These are phyloP conservation scores for Telenomus remus DNA, from an alignment of 1,140 invertebrate genomes.

Conservation along the genomic window DNA sequence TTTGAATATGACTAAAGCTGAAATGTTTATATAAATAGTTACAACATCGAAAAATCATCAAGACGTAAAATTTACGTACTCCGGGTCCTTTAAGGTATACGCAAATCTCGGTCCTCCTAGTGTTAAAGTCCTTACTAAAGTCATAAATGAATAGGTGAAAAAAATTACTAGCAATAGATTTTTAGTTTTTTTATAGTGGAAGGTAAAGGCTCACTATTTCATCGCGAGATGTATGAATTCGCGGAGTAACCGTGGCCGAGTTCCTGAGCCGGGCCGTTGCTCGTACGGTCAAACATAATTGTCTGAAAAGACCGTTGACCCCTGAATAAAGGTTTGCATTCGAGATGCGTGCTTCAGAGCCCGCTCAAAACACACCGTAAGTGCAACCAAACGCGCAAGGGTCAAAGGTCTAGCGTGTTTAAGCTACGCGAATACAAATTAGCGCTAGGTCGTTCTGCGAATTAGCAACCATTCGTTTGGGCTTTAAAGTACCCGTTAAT, in stretches of 20 bases:
- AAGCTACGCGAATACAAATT: slow-evolving; percentile 56
- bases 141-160: too few species aligned
- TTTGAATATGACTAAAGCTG: too few species aligned
- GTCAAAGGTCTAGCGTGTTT: slow-evolving; percentile 44
- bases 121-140: too few species aligned
- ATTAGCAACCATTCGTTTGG: slow-evolving; percentile 11
- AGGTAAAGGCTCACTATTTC: slow-evolving; percentile 47
- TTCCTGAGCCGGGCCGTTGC: slow-evolving; percentile 45
- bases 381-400: slow-evolving; percentile 45
- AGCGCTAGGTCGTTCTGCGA: slow-evolving; percentile 30
- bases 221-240: slow-evolving; percentile 39
- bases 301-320: slow-evolving; percentile 48
- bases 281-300: slow-evolving; percentile 46
- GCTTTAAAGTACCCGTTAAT: too few species aligned
- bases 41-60: too few species aligned
- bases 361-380: slow-evolving; percentile 36
- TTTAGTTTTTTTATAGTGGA: too few species aligned
- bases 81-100: too few species aligned
- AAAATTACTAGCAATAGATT: too few species aligned
- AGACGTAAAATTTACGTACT: too few species aligned
- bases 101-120: too few species aligned
- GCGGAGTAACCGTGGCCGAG: slow-evolving; percentile 45
- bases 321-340: slow-evolving; percentile 36
- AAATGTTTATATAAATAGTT: too few species aligned
- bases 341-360: slow-evolving; percentile 49